Percentiles rank a stretch among this genome's conserved stretches.
These are phyloP conservation scores for Meloe dianella DNA, from an alignment of 2,888 invertebrate species.

Conservation along the genomic window DNA sequence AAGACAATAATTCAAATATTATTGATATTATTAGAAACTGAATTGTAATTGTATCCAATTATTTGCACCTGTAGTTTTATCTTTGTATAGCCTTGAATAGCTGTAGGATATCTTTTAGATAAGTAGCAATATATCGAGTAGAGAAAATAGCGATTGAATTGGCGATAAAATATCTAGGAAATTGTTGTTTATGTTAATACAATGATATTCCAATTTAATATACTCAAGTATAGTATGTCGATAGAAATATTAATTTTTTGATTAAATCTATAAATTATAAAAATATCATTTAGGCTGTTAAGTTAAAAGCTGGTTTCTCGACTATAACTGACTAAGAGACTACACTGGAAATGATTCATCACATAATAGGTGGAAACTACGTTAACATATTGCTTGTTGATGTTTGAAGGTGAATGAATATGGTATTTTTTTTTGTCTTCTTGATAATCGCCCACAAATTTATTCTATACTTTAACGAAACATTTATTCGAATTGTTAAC, in stretches of 20 bases:
- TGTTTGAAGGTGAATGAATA: background rate
- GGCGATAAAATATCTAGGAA: background rate
- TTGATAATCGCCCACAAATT: constrained; percentile 1
- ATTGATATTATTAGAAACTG: constrained; percentile 13
- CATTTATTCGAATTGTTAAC: background rate
- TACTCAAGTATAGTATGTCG: too few species aligned
- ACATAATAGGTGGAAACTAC: background rate
- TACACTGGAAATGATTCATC: background rate
- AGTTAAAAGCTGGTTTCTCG: too few species aligned
- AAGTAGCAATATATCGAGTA: constrained; percentile 1
- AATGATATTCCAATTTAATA: background rate
- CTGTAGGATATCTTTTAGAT: background rate
- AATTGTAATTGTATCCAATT: constrained; percentile 9
- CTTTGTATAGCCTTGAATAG: background rate
- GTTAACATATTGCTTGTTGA: background rate
- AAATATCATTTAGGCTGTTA: too few species aligned
- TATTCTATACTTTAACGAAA: background rate
- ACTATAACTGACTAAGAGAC: background rate
- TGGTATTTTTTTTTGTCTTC: background rate
- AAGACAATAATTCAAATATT: constrained; percentile 3
- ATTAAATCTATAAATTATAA: too few species aligned
- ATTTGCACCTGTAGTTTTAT: constrained; percentile 13
- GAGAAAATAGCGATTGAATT: constrained; percentile 5
- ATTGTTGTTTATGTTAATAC: background rate
- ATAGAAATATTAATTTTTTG: too few species aligned